Evolutionary conservation across 2,113 vertebrate species (phyloP).

Genomic region (Centropristis striata): DNA sequence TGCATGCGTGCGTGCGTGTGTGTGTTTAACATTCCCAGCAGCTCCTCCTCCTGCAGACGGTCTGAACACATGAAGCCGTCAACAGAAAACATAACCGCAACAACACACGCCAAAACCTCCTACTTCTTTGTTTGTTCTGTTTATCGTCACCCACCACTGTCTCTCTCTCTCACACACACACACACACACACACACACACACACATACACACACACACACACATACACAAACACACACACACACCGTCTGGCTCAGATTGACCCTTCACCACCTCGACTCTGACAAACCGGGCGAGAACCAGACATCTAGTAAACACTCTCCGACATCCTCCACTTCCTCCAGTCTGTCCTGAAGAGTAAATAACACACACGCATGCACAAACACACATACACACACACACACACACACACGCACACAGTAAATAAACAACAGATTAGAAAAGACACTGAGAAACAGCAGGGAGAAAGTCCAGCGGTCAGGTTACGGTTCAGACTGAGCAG

Average conservation of each 20-base stretch:
- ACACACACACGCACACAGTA: constrained; percentile 15
- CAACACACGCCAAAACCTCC: background rate
- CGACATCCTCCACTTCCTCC: constrained; percentile 35
- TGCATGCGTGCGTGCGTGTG: background rate
- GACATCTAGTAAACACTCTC: constrained; percentile 57
- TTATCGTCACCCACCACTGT: constrained; percentile 1
- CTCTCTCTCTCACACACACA: constrained; percentile 1
- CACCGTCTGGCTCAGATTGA: constrained; percentile 27
- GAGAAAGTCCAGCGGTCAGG: constrained; percentile 11
- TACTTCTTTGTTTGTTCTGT: constrained; percentile 35
- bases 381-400: constrained; percentile 18
- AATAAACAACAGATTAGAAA: background rate
- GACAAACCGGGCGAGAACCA: constrained; percentile 46
- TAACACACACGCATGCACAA: background rate
- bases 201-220: constrained; percentile 5
- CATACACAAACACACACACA: constrained; percentile 1
- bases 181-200: constrained; percentile 19
- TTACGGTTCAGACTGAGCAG: constrained; percentile 2
- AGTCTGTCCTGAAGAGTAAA: constrained; percentile 42
- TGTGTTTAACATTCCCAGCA: constrained; percentile 54
- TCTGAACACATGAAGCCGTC: constrained; percentile 39
- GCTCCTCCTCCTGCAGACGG: constrained; percentile 49
- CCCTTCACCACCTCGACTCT: constrained; percentile 38
- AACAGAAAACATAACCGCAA: constrained; percentile 34
- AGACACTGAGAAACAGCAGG: background rate